Conservation (phyloP, 2,113 vertebrate genomes). For the Arvicanthis niloticus region DNA sequence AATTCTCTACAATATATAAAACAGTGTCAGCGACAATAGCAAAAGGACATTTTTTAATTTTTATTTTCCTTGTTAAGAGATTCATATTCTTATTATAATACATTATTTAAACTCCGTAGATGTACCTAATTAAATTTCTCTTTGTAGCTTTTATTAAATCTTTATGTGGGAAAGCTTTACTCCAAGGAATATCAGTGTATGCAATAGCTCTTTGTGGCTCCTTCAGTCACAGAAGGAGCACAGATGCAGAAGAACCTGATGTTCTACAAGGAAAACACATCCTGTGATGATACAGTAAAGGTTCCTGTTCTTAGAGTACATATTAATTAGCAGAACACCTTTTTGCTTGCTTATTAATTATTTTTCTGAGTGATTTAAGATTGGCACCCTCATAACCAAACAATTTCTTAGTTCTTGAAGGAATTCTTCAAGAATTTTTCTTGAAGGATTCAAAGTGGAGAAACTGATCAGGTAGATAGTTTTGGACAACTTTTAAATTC, state of each 20-base stretch:
- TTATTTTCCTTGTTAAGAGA: not conserved
- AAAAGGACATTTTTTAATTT: not conserved
- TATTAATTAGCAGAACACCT: not conserved
- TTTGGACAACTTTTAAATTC: slow-evolving; percentile 26
- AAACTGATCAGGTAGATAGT: not conserved
- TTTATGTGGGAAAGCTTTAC: not conserved
- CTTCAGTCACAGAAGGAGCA: not conserved
- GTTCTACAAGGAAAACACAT: not conserved
- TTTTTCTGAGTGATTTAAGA: not conserved
- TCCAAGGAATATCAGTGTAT: not conserved
- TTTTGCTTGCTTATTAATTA: slow-evolving; percentile 50
- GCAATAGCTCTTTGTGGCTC: not conserved
- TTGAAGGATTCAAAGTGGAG: not conserved
- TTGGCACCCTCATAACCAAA: not conserved
- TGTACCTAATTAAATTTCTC: slow-evolving; percentile 7
- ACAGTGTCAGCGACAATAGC: not conserved
- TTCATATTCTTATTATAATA: not conserved
- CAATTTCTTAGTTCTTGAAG: not conserved
- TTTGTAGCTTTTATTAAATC: not conserved
- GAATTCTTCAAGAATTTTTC: not conserved
- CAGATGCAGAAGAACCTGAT: not conserved
- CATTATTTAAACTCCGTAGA: not conserved
- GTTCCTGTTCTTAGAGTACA: not conserved
- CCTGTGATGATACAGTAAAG: not conserved
- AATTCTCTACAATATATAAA: not conserved